Evolutionary conservation across 2,113 vertebrate genomes (phyloP).

Genomic region (Cyprinodon brontotheroides): DNA sequence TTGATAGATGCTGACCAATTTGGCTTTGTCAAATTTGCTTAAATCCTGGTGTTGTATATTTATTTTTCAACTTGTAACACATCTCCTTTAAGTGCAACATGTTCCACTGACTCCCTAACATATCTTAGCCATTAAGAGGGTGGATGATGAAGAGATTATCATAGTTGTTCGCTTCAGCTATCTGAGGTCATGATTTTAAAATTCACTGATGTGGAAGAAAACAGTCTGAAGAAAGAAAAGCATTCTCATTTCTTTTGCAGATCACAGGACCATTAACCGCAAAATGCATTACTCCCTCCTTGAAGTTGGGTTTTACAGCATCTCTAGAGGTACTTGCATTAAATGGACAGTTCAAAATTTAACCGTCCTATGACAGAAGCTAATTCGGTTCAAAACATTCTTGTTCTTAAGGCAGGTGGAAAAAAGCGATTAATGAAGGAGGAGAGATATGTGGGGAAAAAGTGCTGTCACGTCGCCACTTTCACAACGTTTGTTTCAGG

Average conservation of each 20-base stretch:
- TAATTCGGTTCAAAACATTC: constrained; percentile 49
- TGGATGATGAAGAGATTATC: not conserved
- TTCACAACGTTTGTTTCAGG: constrained; percentile 43
- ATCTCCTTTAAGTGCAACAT: not conserved
- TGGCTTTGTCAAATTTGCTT: not conserved
- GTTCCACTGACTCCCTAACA: not conserved
- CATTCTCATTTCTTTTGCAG: constrained; percentile 19
- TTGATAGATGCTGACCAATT: too few relatives aligned
- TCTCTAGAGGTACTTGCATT: constrained; percentile 68
- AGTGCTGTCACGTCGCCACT: constrained; percentile 31
- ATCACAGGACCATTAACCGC: constrained; percentile 29
- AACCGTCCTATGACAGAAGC: constrained; percentile 58
- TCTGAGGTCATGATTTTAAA: not conserved
- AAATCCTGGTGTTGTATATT: not conserved
- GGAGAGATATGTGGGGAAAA: constrained; percentile 35
- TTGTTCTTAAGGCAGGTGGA: constrained; percentile 48
- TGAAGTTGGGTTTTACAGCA: constrained; percentile 59
- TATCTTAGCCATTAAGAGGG: not conserved
- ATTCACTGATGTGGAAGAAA: not conserved
- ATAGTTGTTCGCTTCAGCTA: not conserved
- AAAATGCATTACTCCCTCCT: constrained; percentile 5
- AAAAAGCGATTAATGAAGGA: constrained; percentile 48
- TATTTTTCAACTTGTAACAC: not conserved
- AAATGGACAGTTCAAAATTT: constrained; percentile 71
- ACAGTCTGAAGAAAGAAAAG: constrained; percentile 4